A percentile compares a stretch with the other conserved stretches of the same genome.
phyloP scores from a whole-genome alignment of 2,888 invertebrate genomes.

The Blera fallax region DNA sequence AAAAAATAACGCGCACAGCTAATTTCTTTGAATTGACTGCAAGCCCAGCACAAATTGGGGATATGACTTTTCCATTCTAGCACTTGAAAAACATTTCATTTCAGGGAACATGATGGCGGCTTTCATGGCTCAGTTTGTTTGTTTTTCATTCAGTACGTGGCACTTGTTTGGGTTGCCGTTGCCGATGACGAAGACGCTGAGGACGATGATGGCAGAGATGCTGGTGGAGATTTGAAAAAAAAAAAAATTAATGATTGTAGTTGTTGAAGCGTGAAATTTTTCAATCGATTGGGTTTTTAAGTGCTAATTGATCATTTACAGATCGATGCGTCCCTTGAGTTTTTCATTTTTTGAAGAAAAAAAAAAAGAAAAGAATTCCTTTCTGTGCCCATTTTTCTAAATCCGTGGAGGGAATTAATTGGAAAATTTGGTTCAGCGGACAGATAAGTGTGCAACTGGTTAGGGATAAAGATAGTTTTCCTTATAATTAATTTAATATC shows the following conservation, averaged over 20 bases:
- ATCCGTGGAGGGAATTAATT: slow-evolving; percentile 13
- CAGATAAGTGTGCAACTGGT: slow-evolving; percentile 33
- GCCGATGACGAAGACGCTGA: background rate
- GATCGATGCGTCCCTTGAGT: slow-evolving; percentile 48
- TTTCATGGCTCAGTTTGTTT: slow-evolving; percentile 22
- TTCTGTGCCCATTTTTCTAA: background rate
- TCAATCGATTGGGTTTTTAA: slow-evolving; percentile 64
- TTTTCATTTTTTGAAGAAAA: background rate
- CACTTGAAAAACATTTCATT: background rate
- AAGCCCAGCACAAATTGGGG: background rate
- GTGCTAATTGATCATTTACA: slow-evolving; percentile 66
- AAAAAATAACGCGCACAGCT: background rate
- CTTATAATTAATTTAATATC: too few relatives aligned
- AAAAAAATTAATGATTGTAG: slow-evolving; percentile 59
- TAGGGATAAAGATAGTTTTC: too few relatives aligned
- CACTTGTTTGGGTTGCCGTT: slow-evolving; percentile 12
- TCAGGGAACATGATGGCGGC: slow-evolving; percentile 9
- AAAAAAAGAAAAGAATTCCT: too few relatives aligned
- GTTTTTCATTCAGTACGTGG: slow-evolving; percentile 13
- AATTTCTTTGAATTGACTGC: background rate
- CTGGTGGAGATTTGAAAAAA: background rate
- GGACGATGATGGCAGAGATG: background rate
- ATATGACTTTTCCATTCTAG: slow-evolving; percentile 26
- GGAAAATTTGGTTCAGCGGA: slow-evolving; percentile 33
- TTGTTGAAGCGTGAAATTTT: slow-evolving; percentile 46